Evolutionary conservation across 2,113 vertebrate genomes (phyloP), one percentile per base, ranked within the genome.

Genomic region (Indicator indicator): DNA sequence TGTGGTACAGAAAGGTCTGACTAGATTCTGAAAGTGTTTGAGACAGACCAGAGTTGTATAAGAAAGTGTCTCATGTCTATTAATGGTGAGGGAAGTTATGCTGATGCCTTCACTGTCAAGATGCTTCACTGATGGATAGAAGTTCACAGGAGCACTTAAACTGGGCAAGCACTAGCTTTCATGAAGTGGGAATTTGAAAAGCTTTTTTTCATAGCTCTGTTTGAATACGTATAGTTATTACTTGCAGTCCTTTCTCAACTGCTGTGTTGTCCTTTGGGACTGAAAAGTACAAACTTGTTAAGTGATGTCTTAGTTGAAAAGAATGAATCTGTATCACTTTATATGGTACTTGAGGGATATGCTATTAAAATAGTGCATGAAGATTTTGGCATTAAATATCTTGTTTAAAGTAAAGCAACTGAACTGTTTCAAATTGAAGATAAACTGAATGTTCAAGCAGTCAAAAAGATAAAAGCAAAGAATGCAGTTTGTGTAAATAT

Each of bases 401-500:
- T 74, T 86, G 21, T 17, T 92, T 93, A 74, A 94, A 94, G 36
- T 72, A 84, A 91, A 94, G 44, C 40, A 79, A 58, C 68, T 83
- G 60, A 87, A 83, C 42, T 87, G 21, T 64, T 95, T 87, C 55
- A 67, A 76, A 2, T 17, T 80, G 89, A 85, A 87, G 85, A 83
- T 59, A 89, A 92, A 74, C 48, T 9, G 19, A 85, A 80, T n/a
- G 56, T 88, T 97, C 56, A 76, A 68, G 78, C 89, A 91, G 71
- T 74, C 80, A 54, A 77, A 74, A 70, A 94, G 52, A 85, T 89
- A 80, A 92, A 94, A 94, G 63, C 68, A 88, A 67, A 86, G 54
- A 86, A 89, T 2, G 4, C 32, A 38, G 64, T 92, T 92, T 93
- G 55, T 95, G 64, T 94, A 96, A 95, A 96, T 89, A 94, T 0